Base-by-base conservation (phyloP, 2,113 vertebrate genomes). In the Pipra filicauda region DNA sequence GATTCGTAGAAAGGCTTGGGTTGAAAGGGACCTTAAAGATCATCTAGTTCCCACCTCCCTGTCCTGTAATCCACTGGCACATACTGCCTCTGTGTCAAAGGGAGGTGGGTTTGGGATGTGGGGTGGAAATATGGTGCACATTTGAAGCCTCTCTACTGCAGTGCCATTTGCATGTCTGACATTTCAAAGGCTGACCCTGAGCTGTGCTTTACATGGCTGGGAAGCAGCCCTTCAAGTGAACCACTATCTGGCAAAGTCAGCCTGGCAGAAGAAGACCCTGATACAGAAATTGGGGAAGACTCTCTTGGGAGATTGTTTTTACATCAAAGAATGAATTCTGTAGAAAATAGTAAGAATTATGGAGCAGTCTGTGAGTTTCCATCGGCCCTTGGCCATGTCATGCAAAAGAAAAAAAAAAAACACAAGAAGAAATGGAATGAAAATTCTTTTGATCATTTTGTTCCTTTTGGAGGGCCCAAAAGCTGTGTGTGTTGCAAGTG, bases 391-490 rank as follows among this genome's bases (percentile, higher is more conserved):
- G 52, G 93, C 92, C 95, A 97, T 72, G 65, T 94, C 41, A 85
- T 30, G 35, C 43, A 64, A 65, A 69, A 55, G 13, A 26, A 6
- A 5, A 6, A 43, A 48, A 18, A 54, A 18, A 67, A 49, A 39
- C 49, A 17, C 14, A 10, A 69, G 39, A 43, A 72, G 43, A 67
- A 70, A 37, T 24, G 51, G 59, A 96, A 89, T 20, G 22, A 96
- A 96, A 92, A 19, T 75, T 70, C 27, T 89, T 95, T 91, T 91
- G 78, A 96, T 96, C 90, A 80, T 86, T 94, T 91, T 92, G 72
- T 92, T 96, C 89, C 84, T 76, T 73, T 74, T 65, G n/a, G 58
- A 95, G 31, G 82, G 58, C 81, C 88, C 88, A 86, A 81, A 83
- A 93, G 52, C 83, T 51, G 44, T 77, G 82, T 64, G 72, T 75